Percentiles rank a stretch among this genome's conserved stretches.
phyloP scores from a whole-genome alignment of 2,113 vertebrate genomes.

The Centropus unirufus region DNA sequence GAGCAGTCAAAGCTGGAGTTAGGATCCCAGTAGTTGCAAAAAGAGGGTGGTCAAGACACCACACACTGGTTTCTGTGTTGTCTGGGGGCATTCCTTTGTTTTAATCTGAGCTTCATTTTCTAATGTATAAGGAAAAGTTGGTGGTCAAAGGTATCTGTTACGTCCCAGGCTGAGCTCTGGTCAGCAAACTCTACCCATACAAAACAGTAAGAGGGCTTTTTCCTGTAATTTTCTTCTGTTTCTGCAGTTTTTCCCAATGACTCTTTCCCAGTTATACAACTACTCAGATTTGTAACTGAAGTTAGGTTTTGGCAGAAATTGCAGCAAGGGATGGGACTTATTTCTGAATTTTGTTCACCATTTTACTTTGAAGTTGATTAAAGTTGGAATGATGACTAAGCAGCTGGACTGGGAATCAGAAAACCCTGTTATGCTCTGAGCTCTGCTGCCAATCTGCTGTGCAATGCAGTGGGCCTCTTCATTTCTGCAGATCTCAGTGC shows the following conservation, averaged over 20 bases:
- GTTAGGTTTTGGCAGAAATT: background rate
- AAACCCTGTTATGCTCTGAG: background rate
- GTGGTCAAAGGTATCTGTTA: background rate
- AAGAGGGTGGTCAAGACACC: background rate
- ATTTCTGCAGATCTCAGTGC: background rate
- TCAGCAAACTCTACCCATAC: background rate
- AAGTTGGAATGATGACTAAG: slow-evolving; percentile 15
- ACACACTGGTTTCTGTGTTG: fast-evolving
- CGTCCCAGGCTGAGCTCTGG: background rate
- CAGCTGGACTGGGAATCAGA: background rate
- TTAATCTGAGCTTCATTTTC: background rate
- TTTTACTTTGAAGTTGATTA: slow-evolving; percentile 1
- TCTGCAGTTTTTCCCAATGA: background rate
- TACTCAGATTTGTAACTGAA: background rate
- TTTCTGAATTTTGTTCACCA: background rate
- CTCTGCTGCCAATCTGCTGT: background rate
- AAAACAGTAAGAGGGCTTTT: background rate
- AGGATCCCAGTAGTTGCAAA: background rate
- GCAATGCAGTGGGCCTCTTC: background rate
- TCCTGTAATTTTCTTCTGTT: background rate
- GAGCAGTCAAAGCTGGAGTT: background rate
- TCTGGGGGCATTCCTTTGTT: background rate
- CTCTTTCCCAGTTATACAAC: background rate
- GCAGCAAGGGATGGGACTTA: background rate
- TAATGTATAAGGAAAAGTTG: background rate